Evolutionary conservation across 2,113 vertebrate species (phyloP).

Genomic region (Salvator merianae): DNA sequence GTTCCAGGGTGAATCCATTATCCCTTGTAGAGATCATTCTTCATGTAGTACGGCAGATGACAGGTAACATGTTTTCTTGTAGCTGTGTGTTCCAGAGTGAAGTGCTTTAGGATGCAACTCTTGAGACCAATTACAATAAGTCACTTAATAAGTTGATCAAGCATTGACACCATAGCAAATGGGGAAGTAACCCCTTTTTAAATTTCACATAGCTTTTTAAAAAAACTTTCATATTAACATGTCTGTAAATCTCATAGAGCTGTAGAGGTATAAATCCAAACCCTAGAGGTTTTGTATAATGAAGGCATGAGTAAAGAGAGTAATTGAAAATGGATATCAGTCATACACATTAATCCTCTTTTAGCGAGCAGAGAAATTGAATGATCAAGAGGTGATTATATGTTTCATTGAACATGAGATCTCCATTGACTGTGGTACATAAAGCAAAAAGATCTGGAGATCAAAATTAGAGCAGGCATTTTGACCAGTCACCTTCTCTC

Average conservation of each 20-base stretch:
- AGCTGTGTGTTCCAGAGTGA: accelerated
- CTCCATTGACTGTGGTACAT: not conserved
- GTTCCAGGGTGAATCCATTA: slow-evolving; percentile 92
- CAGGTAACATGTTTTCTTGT: slow-evolving; percentile 73
- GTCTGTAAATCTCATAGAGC: too few species aligned
- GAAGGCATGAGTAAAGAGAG: not conserved
- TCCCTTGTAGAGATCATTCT: slow-evolving; percentile 96
- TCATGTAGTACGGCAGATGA: slow-evolving; percentile 91
- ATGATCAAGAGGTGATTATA: not conserved
- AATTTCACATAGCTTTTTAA: not conserved
- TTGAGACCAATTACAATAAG: not conserved
- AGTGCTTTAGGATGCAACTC: accelerated
- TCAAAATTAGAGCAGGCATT: not conserved
- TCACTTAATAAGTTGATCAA: accelerated
- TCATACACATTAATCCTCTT: not conserved
- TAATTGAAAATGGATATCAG: not conserved
- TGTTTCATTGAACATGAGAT: not conserved
- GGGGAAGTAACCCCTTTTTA: not conserved
- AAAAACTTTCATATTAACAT: too few species aligned
- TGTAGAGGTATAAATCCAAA: too few species aligned
- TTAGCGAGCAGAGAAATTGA: not conserved
- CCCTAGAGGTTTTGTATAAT: not conserved
- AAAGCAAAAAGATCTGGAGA: not conserved
- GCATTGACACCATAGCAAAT: accelerated
- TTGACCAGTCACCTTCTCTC: too few species aligned